Conservation (phyloP, 2,113 vertebrate species). For the Theristicus caerulescens region DNA sequence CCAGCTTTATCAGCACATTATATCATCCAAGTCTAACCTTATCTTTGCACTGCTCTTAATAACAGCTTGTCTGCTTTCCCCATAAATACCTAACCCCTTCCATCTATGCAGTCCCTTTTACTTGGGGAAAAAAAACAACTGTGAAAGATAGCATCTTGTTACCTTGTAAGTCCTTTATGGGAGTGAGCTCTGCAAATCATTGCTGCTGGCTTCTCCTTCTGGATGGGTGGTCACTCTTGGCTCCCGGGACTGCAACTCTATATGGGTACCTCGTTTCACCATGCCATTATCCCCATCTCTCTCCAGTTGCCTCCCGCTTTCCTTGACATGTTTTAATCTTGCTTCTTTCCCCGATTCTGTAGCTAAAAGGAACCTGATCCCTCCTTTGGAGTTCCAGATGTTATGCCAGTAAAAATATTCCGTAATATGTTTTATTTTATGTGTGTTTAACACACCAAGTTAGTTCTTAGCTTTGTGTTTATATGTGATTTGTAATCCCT, state of each 20-base stretch:
- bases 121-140: rapidly evolving
- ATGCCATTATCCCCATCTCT: background rate
- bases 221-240: background rate
- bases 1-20: background rate
- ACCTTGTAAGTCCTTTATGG: background rate
- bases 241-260: rapidly evolving
- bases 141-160: background rate
- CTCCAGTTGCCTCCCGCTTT: background rate
- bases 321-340: background rate
- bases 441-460: background rate
- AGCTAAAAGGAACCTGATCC: background rate
- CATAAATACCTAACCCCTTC: background rate
- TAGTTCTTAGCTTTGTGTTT: constrained; percentile 18
- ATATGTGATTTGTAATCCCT: background rate
- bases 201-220: background rate
- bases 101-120: background rate
- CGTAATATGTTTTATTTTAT: background rate
- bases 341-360: background rate
- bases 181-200: background rate
- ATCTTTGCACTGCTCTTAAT: background rate
- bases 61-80: background rate
- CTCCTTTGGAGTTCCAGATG: background rate
- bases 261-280: background rate
- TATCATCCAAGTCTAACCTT: background rate
- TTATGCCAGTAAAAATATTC: background rate